Evolutionary conservation across 2,797 vertebrate genomes (phyloP).

Genomic region (Sciurus vulgaris): DNA sequence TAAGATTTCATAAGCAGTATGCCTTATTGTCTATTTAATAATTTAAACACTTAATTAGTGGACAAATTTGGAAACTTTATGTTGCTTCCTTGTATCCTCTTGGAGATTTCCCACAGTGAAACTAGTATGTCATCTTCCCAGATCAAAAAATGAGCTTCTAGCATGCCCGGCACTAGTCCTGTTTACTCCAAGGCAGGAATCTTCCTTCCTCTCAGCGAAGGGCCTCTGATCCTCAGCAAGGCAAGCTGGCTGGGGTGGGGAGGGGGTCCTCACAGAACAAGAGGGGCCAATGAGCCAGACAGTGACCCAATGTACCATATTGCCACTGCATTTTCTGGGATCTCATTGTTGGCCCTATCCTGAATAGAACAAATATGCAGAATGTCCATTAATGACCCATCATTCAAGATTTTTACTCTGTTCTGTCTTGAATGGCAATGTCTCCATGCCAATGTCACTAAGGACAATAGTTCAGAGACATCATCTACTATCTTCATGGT

Average conservation of each 20-base stretch:
- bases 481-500: background rate
- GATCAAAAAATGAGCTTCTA: background rate
- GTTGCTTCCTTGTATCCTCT: background rate
- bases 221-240: background rate
- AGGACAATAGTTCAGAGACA: background rate
- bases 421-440: background rate
- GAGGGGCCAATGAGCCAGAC: background rate
- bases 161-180: rapidly evolving
- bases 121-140: background rate
- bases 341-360: background rate
- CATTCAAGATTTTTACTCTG: background rate
- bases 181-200: rapidly evolving
- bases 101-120: background rate
- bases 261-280: background rate
- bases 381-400: background rate
- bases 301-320: rapidly evolving
- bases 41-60: background rate
- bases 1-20: background rate
- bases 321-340: background rate
- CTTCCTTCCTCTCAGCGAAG: background rate
- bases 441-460: background rate
- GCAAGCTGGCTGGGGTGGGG: background rate
- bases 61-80: background rate
- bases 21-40: background rate
- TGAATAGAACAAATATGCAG: background rate